A percentile compares a stretch with the other conserved stretches of the same genome.
phyloP scores from a whole-genome alignment of 2,113 vertebrate species.

The Caretta caretta region DNA sequence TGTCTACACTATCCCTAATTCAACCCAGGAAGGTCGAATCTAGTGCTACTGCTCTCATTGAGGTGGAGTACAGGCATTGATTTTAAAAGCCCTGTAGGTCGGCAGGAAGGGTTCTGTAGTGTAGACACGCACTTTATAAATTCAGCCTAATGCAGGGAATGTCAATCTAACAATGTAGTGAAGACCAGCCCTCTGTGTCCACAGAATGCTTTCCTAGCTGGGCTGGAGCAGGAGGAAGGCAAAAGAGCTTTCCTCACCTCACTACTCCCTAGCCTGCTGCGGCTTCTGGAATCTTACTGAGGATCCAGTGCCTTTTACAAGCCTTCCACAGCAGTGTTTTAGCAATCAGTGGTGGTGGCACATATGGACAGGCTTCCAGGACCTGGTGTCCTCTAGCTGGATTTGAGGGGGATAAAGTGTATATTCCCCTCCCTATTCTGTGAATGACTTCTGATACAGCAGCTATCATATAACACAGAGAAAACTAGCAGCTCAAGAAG shows the following conservation, averaged over 20 bases:
- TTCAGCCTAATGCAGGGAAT: too few species aligned
- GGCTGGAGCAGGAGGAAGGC: slow-evolving; percentile 2
- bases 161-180: too few species aligned
- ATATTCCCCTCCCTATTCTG: background rate
- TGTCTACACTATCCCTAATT: too few species aligned
- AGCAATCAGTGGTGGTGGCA: background rate
- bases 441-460: background rate
- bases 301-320: background rate
- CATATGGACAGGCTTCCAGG: background rate
- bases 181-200: background rate
- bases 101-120: too few species aligned
- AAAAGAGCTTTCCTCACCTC: background rate
- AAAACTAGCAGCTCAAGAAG: background rate
- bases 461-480: background rate
- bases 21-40: too few species aligned
- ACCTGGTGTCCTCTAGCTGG: background rate
- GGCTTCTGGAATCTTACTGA: background rate
- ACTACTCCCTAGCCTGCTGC: background rate
- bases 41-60: too few species aligned
- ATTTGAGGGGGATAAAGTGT: background rate
- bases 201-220: background rate
- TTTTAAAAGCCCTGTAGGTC: too few species aligned
- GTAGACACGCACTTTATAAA: too few species aligned
- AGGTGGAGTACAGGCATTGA: too few species aligned
- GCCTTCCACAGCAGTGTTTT: background rate